phyloP scores from a whole-genome alignment of 2,888 invertebrate species.

The Tinea pellionella region DNA sequence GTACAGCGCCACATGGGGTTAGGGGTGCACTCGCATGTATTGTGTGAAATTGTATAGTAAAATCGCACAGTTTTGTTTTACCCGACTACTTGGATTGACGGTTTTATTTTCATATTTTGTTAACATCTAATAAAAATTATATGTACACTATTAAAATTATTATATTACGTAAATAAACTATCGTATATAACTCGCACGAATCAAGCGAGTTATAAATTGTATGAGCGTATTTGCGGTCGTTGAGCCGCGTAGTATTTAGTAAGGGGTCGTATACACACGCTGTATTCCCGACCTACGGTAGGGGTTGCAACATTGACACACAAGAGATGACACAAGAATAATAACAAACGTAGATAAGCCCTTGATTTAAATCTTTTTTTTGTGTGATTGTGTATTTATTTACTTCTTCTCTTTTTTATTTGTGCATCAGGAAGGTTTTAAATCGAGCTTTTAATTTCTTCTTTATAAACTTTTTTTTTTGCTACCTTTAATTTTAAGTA shows the following conservation, averaged over 20 bases:
- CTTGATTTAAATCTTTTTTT: background rate
- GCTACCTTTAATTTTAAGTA: too few species aligned
- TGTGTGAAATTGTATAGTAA: background rate
- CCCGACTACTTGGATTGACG: too few species aligned
- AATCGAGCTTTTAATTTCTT: too few species aligned
- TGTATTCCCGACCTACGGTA: constrained; percentile 62
- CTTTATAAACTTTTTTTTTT: too few species aligned
- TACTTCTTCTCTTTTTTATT: background rate
- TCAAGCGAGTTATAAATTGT: background rate
- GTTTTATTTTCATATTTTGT: too few species aligned
- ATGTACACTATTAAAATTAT: too few species aligned
- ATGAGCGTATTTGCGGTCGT: background rate
- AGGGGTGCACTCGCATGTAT: background rate
- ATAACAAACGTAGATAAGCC: constrained; percentile 1
- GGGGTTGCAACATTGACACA: constrained; percentile 37
- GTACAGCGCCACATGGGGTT: background rate
- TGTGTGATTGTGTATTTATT: background rate
- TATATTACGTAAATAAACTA: too few species aligned
- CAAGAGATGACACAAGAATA: background rate
- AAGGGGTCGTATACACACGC: constrained; percentile 41
- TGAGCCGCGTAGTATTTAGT: constrained; percentile 1
- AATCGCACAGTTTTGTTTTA: background rate
- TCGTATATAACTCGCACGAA: constrained; percentile 43
- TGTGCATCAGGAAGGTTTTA: background rate
- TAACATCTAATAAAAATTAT: too few species aligned